Conservation (phyloP, 2,888 invertebrate species). For the Schizotus pectinicornis region DNA sequence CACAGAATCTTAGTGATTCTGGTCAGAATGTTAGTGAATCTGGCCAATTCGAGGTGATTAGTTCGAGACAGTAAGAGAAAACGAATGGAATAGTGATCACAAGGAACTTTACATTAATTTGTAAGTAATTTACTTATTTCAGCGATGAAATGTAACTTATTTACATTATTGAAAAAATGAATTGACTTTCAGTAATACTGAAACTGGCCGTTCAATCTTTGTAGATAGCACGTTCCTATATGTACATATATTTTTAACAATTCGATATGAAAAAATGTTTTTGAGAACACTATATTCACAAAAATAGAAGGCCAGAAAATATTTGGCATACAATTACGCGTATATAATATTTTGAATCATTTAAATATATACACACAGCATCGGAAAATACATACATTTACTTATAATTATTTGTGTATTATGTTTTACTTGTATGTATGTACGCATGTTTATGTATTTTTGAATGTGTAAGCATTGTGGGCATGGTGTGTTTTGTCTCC, state of each 20-base stretch:
- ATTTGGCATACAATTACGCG: slow-evolving; percentile 58
- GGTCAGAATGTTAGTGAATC: no score
- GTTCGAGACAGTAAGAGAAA: neutral
- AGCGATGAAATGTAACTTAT: slow-evolving; percentile 57
- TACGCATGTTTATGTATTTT: slow-evolving; percentile 56
- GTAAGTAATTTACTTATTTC: slow-evolving; percentile 56
- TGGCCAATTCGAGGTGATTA: no score
- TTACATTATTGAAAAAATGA: slow-evolving; percentile 58
- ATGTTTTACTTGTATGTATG: slow-evolving; percentile 43
- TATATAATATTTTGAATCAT: slow-evolving; percentile 54
- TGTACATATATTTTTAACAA: slow-evolving; percentile 25
- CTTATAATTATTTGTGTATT: slow-evolving; percentile 46
- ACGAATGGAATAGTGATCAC: neutral
- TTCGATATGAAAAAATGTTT: slow-evolving; percentile 33
- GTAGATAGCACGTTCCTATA: slow-evolving; percentile 40
- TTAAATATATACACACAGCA: slow-evolving; percentile 55
- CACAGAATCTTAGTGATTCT: no score
- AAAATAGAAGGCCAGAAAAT: slow-evolving; percentile 50
- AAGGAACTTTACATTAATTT: slow-evolving; percentile 46
- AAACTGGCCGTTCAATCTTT: slow-evolving; percentile 49
- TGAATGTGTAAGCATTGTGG: slow-evolving; percentile 60
- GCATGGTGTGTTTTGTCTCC: slow-evolving; percentile 48
- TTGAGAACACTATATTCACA: slow-evolving; percentile 41
- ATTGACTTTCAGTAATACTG: slow-evolving; percentile 58
- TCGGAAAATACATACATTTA: slow-evolving; percentile 60